Conservation (phyloP, 2,113 vertebrate genomes). For the Syrrhaptes paradoxus region DNA sequence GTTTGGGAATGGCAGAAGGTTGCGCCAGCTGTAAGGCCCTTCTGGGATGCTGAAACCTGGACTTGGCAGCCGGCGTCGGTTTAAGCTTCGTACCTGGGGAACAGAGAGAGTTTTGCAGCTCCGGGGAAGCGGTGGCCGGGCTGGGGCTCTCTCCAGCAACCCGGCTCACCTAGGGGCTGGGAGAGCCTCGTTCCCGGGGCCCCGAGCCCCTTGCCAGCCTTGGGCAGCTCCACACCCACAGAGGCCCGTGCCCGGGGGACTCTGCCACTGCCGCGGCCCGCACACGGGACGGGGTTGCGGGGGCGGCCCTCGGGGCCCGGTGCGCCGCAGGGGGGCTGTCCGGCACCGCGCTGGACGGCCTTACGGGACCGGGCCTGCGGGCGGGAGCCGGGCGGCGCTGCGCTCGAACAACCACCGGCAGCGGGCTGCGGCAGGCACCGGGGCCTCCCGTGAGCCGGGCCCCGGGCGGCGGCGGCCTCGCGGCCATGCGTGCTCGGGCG, state of each 20-base stretch:
- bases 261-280: background rate
- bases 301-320: too few relatives aligned
- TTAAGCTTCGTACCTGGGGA: background rate
- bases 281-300: background rate
- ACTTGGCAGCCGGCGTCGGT: background rate
- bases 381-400: background rate
- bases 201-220: background rate
- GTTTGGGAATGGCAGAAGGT: background rate
- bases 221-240: background rate
- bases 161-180: background rate
- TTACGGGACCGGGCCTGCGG: too few relatives aligned
- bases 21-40: background rate
- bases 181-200: background rate
- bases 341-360: background rate
- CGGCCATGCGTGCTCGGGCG: background rate
- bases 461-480: too few relatives aligned
- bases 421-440: background rate
- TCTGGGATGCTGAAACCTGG: background rate
- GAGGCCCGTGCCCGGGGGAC: background rate
- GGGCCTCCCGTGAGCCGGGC: background rate
- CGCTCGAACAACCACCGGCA: background rate
- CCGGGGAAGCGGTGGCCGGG: background rate
- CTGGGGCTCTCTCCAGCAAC: background rate
- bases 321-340: too few relatives aligned
- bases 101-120: background rate